Evolutionary conservation across 2,888 invertebrate genomes (phyloP).

Genomic region (Plagodis dolabraria): DNA sequence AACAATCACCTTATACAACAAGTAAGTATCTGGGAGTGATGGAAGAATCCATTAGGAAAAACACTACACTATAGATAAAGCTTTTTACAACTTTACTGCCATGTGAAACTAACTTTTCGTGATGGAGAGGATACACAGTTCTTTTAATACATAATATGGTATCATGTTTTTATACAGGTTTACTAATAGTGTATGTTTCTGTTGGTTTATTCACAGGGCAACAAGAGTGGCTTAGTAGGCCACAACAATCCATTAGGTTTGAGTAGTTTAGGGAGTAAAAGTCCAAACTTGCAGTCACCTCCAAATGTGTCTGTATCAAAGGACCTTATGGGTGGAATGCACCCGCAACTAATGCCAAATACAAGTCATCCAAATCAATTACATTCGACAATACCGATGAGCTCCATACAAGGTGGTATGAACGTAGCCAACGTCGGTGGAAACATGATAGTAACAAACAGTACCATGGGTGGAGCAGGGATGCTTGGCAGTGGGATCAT

Average conservation of each 20-base stretch:
- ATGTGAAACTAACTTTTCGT: neutral
- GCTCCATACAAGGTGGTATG: constrained; percentile 90
- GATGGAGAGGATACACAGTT: neutral
- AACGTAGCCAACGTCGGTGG: constrained; percentile 87
- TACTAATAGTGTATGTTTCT: constrained; percentile 62
- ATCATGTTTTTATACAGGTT: constrained; percentile 15
- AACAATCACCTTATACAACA: constrained; percentile 89
- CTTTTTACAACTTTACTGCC: neutral
- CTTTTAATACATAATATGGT: neutral
- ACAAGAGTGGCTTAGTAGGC: constrained; percentile 88
- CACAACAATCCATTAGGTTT: constrained; percentile 90
- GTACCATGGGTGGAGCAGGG: constrained; percentile 87
- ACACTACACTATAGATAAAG: neutral
- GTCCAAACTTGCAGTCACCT: constrained; percentile 93
- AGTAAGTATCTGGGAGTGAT: constrained; percentile 73
- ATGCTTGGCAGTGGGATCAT: constrained; percentile 91
- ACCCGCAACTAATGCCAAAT: constrained; percentile 90
- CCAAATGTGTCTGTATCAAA: constrained; percentile 93
- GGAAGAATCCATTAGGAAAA: constrained; percentile 15
- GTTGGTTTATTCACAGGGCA: constrained; percentile 86
- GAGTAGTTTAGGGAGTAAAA: constrained; percentile 91
- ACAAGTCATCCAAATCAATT: constrained; percentile 87
- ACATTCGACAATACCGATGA: constrained; percentile 87
- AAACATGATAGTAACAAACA: constrained; percentile 92
- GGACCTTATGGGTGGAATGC: constrained; percentile 89